Base-by-base conservation (phyloP, 2,888 invertebrate species). In the Nephrotoma guestfalica region DNA sequence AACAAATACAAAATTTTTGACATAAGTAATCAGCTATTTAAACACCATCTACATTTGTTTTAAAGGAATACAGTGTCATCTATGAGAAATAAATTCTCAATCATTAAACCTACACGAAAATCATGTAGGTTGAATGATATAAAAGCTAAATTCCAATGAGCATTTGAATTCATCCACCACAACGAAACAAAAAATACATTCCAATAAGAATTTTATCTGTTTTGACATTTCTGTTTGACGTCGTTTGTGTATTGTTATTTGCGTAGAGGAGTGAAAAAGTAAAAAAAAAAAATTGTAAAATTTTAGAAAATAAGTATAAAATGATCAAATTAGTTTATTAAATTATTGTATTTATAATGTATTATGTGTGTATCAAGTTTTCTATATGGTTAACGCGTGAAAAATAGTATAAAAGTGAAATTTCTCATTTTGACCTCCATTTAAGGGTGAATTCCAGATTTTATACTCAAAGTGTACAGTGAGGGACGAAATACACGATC, bases 351-450 rank as follows among this genome's bases (percentile, higher is more conserved):
- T 71, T 9, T 30, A 30, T 71, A 30, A 71, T 30, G 30, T 71
- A 71, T 71, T 30, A 30, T 30, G 71, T 71, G 18, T 71, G 11
- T 9, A 30, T 9, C 11, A 71, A 30, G 30, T 18, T 71, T 71
- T 30, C 7, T 71, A 71, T 71, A 71, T 71, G 71, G 7, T 30
- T 71, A 71, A 30, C 18, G 30, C 6, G 18, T 71, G 71, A 71
- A 71, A 30, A 71, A 30, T 71, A 71, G 71, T 71, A 30, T 71
- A 30, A 30, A 71, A 30, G 71, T 30, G 30, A 41, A 84, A 84
- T 42, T 40, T 83, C 42, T 41, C 42, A 47, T 86, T 86, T 40
- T 86, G 86, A 86, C 86, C 86, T 86, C 86, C 86, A 86, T 86
- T 51, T 86, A 86, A 51, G 86, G 86, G 51, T 43, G 86, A 86